Evolutionary conservation across 2,888 invertebrate species (phyloP).

Genomic region (Clitarchus hookeri): DNA sequence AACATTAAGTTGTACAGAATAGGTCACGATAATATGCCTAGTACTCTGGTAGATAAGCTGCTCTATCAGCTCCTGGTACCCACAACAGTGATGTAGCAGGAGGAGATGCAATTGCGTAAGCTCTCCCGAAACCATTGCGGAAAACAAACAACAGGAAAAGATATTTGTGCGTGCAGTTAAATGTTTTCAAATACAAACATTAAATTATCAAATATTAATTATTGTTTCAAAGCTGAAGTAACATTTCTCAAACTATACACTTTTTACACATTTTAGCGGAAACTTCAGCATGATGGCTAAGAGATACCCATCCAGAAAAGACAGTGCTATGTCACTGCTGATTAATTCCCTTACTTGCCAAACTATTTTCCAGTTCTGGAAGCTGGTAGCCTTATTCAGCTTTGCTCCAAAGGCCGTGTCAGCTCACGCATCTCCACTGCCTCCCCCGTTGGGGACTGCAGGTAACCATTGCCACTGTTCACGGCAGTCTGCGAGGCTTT

Average conservation of each 20-base stretch:
- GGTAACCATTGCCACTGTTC: constrained; percentile 4
- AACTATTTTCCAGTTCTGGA: background rate
- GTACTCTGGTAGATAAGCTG: background rate
- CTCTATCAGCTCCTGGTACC: background rate
- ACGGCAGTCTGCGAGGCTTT: background rate
- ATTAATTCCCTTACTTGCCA: background rate
- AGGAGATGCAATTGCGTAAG: background rate
- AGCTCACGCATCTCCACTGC: constrained; percentile 4
- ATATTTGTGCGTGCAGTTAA: background rate
- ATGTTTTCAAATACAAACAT: background rate
- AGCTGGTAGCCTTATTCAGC: background rate
- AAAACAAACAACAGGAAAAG: too few species aligned
- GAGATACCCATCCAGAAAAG: background rate
- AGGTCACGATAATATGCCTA: background rate
- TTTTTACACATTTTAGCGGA: too few species aligned
- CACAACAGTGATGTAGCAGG: background rate
- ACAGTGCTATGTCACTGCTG: background rate
- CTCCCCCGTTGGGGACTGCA: background rate
- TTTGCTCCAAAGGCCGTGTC: background rate
- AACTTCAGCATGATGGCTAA: background rate
- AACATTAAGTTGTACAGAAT: background rate
- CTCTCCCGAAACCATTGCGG: background rate
- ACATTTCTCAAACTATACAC: too few species aligned
- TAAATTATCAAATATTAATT: background rate
- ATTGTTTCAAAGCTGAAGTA: background rate